Base-by-base conservation (phyloP, 2,113 vertebrate species). In the Lipophrys pholis region DNA sequence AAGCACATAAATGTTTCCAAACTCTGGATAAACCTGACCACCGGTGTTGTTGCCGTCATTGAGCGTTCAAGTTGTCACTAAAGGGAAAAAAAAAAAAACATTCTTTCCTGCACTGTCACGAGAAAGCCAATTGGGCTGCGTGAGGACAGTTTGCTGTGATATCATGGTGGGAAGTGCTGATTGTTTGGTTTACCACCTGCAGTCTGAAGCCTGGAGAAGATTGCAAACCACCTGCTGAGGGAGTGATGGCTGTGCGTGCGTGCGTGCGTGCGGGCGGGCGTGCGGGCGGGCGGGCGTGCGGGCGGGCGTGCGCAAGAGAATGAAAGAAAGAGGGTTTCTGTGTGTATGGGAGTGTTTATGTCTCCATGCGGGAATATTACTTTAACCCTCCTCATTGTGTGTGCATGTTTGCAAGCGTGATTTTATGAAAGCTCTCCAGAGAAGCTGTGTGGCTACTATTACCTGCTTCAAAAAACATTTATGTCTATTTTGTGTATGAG, bases 111-210 rank as follows among this genome's bases (percentile, higher is more conserved):
- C 52, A 6, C 78, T 55, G 65, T 72, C 56, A 45, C 64, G 0
- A 11, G 64, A 70, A 76, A 87, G 76, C 78, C 73, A 66, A 54
- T 62, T 41, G 71, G 82, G 76, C 88, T 56, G 78, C 52, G 8
- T 57, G 81, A 70, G 76, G 79, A 82, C 72, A 74, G 78, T 84
- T 69, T 76, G 59, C 80, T 72, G 8, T 60, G 70, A 78, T 74
- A 60, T 87, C 85, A 51, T 50, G 36, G 71, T 61, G 76, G 50
- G 85, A 83, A 57, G 57, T 21, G 75, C 79, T 86, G 85, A 89
- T 89, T 90, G 87, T 90, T 90, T 90, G 76, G 16, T 87, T 87
- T 84, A 84, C 87, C 83, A 65, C 87, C 83, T 85, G 85, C n/a
- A 30, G 85, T 57, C 79, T 35, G 76, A 61, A 82, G 77, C 84